These are phyloP conservation scores for Macrosiphum euphorbiae DNA, from an alignment of 2,888 invertebrate genomes.

Conservation along the genomic window DNA sequence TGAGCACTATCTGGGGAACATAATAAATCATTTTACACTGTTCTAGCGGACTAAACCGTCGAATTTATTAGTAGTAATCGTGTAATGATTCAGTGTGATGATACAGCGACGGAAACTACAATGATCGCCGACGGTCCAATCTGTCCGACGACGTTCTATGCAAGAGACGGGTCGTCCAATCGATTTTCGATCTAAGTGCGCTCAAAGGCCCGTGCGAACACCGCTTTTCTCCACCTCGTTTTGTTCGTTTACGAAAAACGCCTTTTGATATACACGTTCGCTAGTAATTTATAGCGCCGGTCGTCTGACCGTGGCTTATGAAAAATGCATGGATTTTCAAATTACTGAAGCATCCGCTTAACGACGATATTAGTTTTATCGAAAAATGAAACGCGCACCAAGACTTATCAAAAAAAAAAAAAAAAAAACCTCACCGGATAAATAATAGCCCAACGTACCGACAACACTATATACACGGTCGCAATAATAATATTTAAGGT, in stretches of 20 bases:
- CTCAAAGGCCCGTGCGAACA: not conserved
- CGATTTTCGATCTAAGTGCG: not conserved
- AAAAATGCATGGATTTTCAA: constrained; percentile 62
- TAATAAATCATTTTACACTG: not conserved
- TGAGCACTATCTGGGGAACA: not conserved
- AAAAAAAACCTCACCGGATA: constrained; percentile 3
- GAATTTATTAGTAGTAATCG: not conserved
- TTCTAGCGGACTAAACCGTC: not conserved
- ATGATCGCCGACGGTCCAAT: not conserved
- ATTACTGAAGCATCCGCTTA: constrained; percentile 42
- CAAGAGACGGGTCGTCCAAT: not conserved
- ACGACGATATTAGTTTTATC: constrained; percentile 58
- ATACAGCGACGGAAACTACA: not conserved
- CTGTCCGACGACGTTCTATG: not conserved
- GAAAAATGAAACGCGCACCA: constrained; percentile 48
- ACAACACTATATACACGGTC: not conserved
- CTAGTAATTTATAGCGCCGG: constrained; percentile 41
- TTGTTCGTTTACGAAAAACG: constrained; percentile 43
- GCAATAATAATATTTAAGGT: constrained; percentile 32
- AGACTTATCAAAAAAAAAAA: constrained; percentile 24
- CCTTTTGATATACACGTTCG: constrained; percentile 41
- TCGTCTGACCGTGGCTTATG: constrained; percentile 55
- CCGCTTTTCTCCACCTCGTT: not conserved
- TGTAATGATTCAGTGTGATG: not conserved
- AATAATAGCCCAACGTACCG: constrained; percentile 29